phyloP scores from a whole-genome alignment of 2,888 invertebrate species.

The Diploptera punctata region DNA sequence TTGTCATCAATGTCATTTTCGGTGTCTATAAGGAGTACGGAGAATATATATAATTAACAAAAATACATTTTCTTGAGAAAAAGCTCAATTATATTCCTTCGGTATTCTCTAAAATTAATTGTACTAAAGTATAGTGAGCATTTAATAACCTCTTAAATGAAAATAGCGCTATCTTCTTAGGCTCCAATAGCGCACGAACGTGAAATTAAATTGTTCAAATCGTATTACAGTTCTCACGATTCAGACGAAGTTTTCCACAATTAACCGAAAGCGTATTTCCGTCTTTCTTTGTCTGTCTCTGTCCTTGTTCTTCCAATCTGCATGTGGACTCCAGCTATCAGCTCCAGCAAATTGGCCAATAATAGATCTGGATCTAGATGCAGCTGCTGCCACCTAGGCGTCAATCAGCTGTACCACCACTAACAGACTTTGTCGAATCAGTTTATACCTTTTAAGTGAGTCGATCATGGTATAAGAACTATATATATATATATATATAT shows the following conservation, averaged over 20 bases:
- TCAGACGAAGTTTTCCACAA: constrained; percentile 4
- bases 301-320: not conserved
- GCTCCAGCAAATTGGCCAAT: constrained; percentile 22
- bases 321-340: constrained; percentile 17
- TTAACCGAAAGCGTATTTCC: constrained; percentile 8
- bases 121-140: too few species aligned
- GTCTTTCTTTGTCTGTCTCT: not conserved
- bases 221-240: not conserved
- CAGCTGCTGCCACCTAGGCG: constrained; percentile 17
- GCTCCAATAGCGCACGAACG: not conserved
- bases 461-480: too few species aligned
- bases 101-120: too few species aligned
- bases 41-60: too few species aligned
- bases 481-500: too few species aligned
- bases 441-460: too few species aligned
- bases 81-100: too few species aligned
- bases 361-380: constrained; percentile 3
- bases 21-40: too few species aligned
- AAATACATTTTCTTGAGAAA: too few species aligned
- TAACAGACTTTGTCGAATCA: not conserved
- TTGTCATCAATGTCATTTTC: too few species aligned
- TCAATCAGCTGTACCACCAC: not conserved
- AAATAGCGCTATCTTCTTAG: not conserved
- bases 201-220: not conserved
- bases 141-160: too few species aligned